Percentiles rank a stretch among this genome's conserved stretches.
Evolutionary conservation across 2,113 vertebrate species (phyloP).

Genomic region (Brienomyrus brachyistius): DNA sequence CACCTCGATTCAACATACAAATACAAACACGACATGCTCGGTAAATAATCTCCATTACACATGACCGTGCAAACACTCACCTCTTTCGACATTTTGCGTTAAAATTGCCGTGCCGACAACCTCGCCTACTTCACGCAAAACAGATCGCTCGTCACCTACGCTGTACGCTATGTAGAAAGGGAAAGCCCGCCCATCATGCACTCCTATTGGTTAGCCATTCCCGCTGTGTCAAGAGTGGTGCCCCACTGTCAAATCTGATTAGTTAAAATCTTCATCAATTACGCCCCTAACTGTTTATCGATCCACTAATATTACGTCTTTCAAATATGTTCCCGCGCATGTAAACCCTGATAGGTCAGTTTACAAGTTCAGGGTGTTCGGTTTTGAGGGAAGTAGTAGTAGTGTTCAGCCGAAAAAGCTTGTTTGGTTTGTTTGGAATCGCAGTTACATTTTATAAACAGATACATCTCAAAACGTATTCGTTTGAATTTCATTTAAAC

Average conservation of each 20-base stretch:
- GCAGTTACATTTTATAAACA: not conserved
- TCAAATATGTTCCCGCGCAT: not conserved
- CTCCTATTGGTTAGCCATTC: conserved; percentile 52
- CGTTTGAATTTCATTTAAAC: not conserved
- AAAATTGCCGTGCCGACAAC: not conserved
- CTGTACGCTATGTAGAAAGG: conserved; percentile 40
- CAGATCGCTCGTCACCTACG: not conserved
- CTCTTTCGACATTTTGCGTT: conserved; percentile 17
- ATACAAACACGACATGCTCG: not conserved
- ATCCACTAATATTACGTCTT: not conserved
- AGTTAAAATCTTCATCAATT: conserved; percentile 40
- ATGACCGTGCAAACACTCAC: not conserved
- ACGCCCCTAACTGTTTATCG: not conserved
- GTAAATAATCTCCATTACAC: not conserved
- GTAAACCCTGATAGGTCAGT: not conserved
- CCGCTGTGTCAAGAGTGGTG: conserved; percentile 39
- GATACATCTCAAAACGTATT: not conserved
- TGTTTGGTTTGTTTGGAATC: not conserved
- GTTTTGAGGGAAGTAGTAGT: not conserved
- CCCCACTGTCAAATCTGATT: conserved; percentile 11
- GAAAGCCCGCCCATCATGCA: conserved; percentile 16
- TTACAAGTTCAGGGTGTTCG: not conserved
- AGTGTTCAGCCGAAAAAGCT: not conserved
- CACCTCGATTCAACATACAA: not conserved
- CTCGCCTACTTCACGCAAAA: not conserved